Conservation (phyloP, 2,113 vertebrate genomes). For the Mobula birostris region DNA sequence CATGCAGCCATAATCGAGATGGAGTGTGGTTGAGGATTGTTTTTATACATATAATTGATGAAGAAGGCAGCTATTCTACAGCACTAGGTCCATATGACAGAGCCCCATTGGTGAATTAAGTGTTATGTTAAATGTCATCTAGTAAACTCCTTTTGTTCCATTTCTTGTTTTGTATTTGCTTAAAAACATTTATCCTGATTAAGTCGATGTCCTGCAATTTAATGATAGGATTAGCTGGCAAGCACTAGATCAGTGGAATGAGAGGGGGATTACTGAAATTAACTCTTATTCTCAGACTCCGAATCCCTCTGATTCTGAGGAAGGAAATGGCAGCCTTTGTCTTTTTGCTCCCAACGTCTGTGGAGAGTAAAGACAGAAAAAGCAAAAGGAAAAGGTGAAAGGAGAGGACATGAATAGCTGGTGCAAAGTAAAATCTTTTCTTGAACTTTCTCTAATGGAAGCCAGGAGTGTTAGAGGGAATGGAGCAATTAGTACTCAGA, state of each 20-base stretch:
- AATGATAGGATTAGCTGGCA: too few relatives aligned
- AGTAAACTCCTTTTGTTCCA: too few relatives aligned
- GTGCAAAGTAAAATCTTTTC: background rate
- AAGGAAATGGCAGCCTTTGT: background rate
- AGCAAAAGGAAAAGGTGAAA: background rate
- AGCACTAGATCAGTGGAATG: too few relatives aligned
- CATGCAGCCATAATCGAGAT: too few relatives aligned
- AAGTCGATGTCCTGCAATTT: too few relatives aligned
- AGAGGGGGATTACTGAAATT: too few relatives aligned
- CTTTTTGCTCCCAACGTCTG: background rate
- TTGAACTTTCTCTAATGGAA: too few relatives aligned
- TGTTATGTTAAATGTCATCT: background rate
- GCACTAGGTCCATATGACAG: background rate
- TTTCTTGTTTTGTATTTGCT: too few relatives aligned
- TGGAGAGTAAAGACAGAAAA: background rate
- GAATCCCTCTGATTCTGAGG: background rate
- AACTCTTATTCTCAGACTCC: too few relatives aligned
- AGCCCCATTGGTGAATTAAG: background rate
- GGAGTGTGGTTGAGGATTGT: background rate
- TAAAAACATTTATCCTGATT: too few relatives aligned
- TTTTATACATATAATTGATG: background rate
- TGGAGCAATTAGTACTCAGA: too few relatives aligned
- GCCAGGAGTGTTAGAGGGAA: too few relatives aligned
- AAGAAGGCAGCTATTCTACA: background rate
- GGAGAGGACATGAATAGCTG: background rate